A percentile compares a stretch with the other conserved stretches of the same genome.
Conservation (phyloP, 2,113 vertebrate species). For the Caretta caretta region DNA sequence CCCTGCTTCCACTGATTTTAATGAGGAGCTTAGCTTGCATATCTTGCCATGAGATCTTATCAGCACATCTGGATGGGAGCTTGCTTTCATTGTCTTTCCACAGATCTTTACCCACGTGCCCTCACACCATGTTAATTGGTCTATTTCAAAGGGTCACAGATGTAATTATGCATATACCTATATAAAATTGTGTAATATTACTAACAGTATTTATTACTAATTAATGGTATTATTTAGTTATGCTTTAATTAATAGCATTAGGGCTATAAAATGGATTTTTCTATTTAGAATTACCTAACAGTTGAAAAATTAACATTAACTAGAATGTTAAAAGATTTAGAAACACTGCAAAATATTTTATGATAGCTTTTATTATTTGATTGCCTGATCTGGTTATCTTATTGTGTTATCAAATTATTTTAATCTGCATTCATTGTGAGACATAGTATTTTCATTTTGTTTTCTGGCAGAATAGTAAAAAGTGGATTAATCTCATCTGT, state of each 20-base stretch:
- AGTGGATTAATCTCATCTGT: background rate
- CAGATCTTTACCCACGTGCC: background rate
- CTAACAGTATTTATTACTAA: background rate
- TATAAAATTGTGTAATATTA: background rate
- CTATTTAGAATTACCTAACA: background rate
- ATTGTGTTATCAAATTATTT: background rate
- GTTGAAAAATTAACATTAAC: background rate
- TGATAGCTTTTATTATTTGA: background rate
- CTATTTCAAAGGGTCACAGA: background rate
- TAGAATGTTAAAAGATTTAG: background rate
- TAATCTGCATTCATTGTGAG: background rate
- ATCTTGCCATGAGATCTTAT: background rate
- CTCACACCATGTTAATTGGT: background rate
- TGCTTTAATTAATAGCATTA: background rate
- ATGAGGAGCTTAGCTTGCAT: background rate
- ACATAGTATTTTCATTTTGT: background rate
- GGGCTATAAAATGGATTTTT: background rate
- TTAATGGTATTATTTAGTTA: background rate
- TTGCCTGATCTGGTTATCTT: background rate
- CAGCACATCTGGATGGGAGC: background rate
- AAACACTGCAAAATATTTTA: background rate
- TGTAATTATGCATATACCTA: background rate
- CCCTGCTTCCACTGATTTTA: background rate
- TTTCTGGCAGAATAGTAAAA: background rate
- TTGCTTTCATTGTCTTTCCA: background rate